Evolutionary conservation across 2,113 vertebrate genomes (phyloP), one percentile per base, ranked within the genome.

Genomic region (Elephas maximus): DNA sequence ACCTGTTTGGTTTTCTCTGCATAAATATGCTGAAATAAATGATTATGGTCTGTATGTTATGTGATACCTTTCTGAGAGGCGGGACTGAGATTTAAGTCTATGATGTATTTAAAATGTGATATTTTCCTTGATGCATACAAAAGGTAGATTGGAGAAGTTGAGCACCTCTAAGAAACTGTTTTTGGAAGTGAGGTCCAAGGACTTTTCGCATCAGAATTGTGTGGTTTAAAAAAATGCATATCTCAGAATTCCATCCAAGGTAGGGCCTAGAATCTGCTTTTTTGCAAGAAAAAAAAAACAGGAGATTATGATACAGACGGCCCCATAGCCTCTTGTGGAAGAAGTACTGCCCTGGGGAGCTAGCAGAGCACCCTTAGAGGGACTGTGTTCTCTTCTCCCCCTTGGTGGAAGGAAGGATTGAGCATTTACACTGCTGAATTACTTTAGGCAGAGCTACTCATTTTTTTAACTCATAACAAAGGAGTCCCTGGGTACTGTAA

Each of bases 111-210:
- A 37, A 73, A 91, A 95, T 48, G 24, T 80, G 51, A 6, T 37
- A 53, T 78, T 96, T 74, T 51, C 5, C 62, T 91, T 84, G 8
- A 37, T 73, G 33, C 88, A 24, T 79, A 69, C 48, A 84, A 76
- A 93, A 83, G 67, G 14, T n/a, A 45, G 23, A 69, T 10, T 77
- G 23, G 53, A 89, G 63, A 94, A 26, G 6, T 87, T n/a, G 82
- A 21, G 4, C 18, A n/a, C 51, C 71, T 94, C 45, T 83, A 63
- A 97, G 26, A 18, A 91, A 60, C 23, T 41, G 8, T 45, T 67
- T 95, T 92, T 87, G 53, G 89, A 95, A 89, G 24, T 6, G 10
- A 96, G 18, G 7, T 44, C 57, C 45, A 92, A 91, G 14, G 71
- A 53, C 24, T 51, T 37, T 62, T 62, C 78, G 69, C 88, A 45